Evolutionary conservation across 2,113 vertebrate genomes (phyloP).

Genomic region (Lota lota): DNA sequence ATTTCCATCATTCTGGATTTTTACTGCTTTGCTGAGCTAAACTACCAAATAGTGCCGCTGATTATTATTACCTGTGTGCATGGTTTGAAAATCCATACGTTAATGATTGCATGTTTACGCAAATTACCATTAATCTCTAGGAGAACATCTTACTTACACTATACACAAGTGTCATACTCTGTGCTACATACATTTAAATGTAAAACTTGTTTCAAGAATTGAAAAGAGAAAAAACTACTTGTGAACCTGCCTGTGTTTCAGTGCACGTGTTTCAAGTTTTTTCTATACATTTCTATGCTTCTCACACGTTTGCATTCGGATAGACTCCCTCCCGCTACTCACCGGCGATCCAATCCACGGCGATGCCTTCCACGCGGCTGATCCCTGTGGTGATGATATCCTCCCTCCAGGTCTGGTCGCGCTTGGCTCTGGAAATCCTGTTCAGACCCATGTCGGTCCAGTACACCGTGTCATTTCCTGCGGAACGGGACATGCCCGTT

Average conservation of each 20-base stretch:
- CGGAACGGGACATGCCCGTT: slow-evolving; percentile 32
- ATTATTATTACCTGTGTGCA: too few relatives aligned
- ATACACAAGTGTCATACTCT: too few relatives aligned
- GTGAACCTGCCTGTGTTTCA: too few relatives aligned
- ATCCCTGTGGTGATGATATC: slow-evolving; percentile 92
- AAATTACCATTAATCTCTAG: too few relatives aligned
- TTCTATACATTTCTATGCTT: not conserved
- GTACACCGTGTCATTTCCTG: slow-evolving; percentile 96
- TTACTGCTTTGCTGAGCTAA: too few relatives aligned
- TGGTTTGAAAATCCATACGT: too few relatives aligned
- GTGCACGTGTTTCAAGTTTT: not conserved
- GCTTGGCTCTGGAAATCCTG: slow-evolving; percentile 90
- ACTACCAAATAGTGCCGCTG: too few relatives aligned
- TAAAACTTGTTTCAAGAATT: too few relatives aligned
- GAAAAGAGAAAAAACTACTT: too few relatives aligned
- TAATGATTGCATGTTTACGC: too few relatives aligned
- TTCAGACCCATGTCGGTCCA: slow-evolving; percentile 99
- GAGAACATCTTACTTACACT: too few relatives aligned
- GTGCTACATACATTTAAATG: too few relatives aligned
- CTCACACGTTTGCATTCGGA: not conserved
- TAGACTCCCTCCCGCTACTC: slow-evolving; percentile 27
- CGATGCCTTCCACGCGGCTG: slow-evolving; percentile 94
- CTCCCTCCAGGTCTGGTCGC: slow-evolving; percentile 98
- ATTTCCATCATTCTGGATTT: not conserved
- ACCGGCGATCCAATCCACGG: slow-evolving; percentile 98